phyloP scores from a whole-genome alignment of 2,113 vertebrate species.

The Danio rerio region DNA sequence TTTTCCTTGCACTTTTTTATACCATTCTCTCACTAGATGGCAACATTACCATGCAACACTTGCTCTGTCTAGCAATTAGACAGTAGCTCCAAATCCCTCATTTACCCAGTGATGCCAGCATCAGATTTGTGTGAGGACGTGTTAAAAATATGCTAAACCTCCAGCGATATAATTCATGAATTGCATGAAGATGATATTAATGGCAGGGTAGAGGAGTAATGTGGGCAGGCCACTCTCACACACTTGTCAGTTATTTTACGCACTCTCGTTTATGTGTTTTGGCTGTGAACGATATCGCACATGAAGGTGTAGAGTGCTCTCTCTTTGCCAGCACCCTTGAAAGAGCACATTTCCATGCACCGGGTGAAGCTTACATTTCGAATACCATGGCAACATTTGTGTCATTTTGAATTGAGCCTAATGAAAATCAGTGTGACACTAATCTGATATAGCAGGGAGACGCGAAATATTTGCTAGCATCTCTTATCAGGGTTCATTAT shows the following conservation, averaged over 20 bases:
- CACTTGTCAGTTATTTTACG: neutral
- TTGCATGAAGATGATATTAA: constrained; percentile 11
- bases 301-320: neutral
- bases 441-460: constrained; percentile 16
- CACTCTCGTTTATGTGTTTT: neutral
- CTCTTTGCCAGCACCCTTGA: neutral
- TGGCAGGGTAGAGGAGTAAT: neutral
- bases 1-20: constrained; percentile 15
- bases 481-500: neutral
- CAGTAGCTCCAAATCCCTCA: constrained; percentile 3
- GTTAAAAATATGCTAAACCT: neutral
- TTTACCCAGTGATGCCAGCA: neutral
- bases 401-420: constrained; percentile 13
- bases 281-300: neutral
- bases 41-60: constrained; percentile 47
- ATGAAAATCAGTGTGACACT: constrained; percentile 19
- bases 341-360: constrained; percentile 20
- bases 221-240: neutral
- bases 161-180: neutral
- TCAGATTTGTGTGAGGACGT: neutral
- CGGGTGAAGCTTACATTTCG: neutral
- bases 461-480: neutral
- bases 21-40: constrained; percentile 55
- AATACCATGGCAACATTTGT: constrained; percentile 14
- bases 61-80: neutral